Evolutionary conservation across 2,797 vertebrate species (phyloP).

Genomic region (Notolabrus celidotus): DNA sequence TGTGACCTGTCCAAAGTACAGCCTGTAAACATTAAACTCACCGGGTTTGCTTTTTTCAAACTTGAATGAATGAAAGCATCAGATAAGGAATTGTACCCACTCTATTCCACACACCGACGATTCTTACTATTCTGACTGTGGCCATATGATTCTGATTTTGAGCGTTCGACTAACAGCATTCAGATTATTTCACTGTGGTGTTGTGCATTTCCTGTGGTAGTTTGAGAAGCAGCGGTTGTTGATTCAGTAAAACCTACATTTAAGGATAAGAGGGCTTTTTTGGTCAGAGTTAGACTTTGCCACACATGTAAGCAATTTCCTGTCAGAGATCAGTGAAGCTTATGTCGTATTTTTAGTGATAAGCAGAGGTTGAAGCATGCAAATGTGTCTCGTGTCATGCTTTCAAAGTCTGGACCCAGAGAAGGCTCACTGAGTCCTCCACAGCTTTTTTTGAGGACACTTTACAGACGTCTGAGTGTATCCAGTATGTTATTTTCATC

Average conservation of each 20-base stretch:
- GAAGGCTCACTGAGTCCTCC: background rate
- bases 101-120: background rate
- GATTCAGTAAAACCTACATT: background rate
- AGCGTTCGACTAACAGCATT: background rate
- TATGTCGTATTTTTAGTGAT: slow-evolving; percentile 1
- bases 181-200: background rate
- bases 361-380: slow-evolving; percentile 1
- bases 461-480: background rate
- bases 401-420: background rate
- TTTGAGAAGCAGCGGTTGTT: background rate
- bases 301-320: slow-evolving; percentile 9
- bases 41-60: background rate
- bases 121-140: background rate
- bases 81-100: background rate
- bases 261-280: background rate
- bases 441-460: background rate
- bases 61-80: background rate
- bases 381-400: background rate
- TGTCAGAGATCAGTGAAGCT: slow-evolving; percentile 11
- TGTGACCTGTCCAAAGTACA: slow-evolving; percentile 13
- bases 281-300: background rate
- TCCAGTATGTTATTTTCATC: background rate
- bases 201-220: background rate
- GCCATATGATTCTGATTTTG: background rate
- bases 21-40: slow-evolving; percentile 9